Conservation (phyloP, 2,888 invertebrate species). For the Trichopria drosophilae region DNA sequence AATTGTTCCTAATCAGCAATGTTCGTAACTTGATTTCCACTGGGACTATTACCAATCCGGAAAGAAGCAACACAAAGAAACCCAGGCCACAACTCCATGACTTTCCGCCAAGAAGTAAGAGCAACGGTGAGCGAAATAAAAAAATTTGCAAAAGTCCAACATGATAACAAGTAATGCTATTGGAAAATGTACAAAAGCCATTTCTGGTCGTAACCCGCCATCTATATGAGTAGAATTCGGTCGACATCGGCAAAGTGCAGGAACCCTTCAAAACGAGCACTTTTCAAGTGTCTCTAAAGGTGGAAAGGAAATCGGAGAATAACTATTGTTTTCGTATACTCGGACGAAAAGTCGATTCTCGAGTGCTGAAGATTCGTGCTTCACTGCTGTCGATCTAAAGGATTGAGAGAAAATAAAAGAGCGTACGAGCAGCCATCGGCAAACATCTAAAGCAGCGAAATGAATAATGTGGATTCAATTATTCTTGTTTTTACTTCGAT, state of each 20-base stretch:
- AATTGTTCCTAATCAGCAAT: conserved; percentile 50
- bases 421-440: background rate
- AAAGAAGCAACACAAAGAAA: conserved; percentile 9
- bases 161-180: too few relatives aligned
- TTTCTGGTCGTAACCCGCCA: too few relatives aligned
- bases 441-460: background rate
- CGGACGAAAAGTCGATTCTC: conserved; percentile 23
- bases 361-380: conserved; percentile 12
- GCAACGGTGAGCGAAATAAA: background rate
- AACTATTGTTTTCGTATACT: conserved; percentile 48
- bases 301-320: conserved; percentile 33
- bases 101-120: background rate
- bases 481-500: too few relatives aligned
- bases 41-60: conserved; percentile 33
- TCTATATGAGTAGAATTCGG: too few relatives aligned
- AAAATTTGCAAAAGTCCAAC: background rate
- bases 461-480: too few relatives aligned
- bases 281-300: background rate
- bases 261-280: background rate
- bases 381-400: conserved; percentile 7
- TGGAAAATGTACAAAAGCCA: too few relatives aligned
- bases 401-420: conserved; percentile 1
- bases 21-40: conserved; percentile 46
- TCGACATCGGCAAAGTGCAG: background rate
- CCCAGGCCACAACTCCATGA: too few relatives aligned